A percentile compares a stretch with the other conserved stretches of the same genome.
These are phyloP conservation scores for Cerastis rubricosa DNA, from an alignment of 2,888 invertebrate species.

Conservation along the genomic window DNA sequence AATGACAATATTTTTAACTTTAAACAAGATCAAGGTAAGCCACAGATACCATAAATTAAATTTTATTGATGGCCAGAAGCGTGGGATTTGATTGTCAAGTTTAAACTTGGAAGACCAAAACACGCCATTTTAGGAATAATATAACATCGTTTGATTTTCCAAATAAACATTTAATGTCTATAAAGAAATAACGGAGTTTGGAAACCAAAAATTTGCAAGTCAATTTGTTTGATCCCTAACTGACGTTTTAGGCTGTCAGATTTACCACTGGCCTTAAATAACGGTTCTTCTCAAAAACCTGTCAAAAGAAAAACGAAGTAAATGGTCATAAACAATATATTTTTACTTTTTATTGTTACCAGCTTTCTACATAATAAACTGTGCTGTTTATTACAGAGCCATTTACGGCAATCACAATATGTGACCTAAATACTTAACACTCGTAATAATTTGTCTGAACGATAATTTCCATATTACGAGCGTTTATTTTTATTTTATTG, in stretches of 20 bases:
- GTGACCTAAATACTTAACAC: conserved; percentile 52
- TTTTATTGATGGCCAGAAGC: conserved; percentile 60
- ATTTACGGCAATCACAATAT: conserved; percentile 46
- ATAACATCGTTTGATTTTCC: conserved; percentile 39
- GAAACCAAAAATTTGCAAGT: conserved; percentile 31
- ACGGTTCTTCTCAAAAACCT: not conserved
- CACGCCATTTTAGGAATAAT: conserved; percentile 49
- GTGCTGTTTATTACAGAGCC: conserved; percentile 36
- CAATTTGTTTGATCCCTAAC: not conserved
- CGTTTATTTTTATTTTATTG: conserved; percentile 53
- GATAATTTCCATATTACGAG: conserved; percentile 49
- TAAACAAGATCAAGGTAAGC: conserved; percentile 64
- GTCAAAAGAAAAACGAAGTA: not conserved
- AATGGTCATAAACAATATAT: conserved; percentile 2
- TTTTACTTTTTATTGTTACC: conserved; percentile 28
- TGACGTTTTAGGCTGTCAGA: not conserved
- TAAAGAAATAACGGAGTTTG: conserved; percentile 21
- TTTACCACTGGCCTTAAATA: not conserved
- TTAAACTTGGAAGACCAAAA: conserved; percentile 59
- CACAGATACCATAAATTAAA: conserved; percentile 51
- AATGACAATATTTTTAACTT: conserved; percentile 40
- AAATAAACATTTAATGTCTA: conserved; percentile 39
- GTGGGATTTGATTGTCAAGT: conserved; percentile 61
- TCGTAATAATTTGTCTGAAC: conserved; percentile 52
- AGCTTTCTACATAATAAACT: conserved; percentile 53